Evolutionary conservation across 2,113 vertebrate genomes (phyloP).

Genomic region (Mastomys coucha): DNA sequence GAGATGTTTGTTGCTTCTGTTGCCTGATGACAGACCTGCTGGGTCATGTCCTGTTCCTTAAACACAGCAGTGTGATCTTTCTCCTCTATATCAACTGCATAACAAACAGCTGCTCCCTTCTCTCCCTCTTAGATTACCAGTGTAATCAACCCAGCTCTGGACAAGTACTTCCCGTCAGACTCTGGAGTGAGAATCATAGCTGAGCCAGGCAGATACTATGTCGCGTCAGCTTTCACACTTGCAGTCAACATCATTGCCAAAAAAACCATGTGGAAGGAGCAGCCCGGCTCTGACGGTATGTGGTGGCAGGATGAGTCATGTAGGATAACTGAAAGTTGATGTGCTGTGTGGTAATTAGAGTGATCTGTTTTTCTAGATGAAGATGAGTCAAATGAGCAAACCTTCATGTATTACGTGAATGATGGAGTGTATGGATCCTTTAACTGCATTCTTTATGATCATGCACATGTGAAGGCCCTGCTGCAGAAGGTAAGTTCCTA

Average conservation of each 20-base stretch:
- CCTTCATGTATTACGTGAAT: constrained; percentile 98
- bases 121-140: constrained; percentile 89
- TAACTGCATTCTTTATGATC: constrained; percentile 97
- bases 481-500: constrained; percentile 92
- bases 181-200: constrained; percentile 93
- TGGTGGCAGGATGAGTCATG: fast-evolving
- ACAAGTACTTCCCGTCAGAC: constrained; percentile 96
- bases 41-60: background rate
- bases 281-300: constrained; percentile 91
- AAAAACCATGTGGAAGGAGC: constrained; percentile 94
- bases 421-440: constrained; percentile 99
- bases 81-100: fast-evolving
- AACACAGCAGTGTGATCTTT: background rate
- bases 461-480: constrained; percentile 94
- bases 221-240: constrained; percentile 96
- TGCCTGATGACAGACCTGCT: too few species aligned
- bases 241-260: constrained; percentile 99
- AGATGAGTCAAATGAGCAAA: constrained; percentile 91
- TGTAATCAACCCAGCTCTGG: constrained; percentile 95
- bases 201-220: constrained; percentile 97
- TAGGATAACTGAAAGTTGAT: fast-evolving
- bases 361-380: constrained; percentile 90
- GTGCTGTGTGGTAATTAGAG: background rate
- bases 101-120: background rate
- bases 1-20: background rate